Percentiles rank a stretch among this genome's conserved stretches.
These are phyloP conservation scores for Scomber colias DNA, from an alignment of 2,113 vertebrate genomes.

Conservation along the genomic window DNA sequence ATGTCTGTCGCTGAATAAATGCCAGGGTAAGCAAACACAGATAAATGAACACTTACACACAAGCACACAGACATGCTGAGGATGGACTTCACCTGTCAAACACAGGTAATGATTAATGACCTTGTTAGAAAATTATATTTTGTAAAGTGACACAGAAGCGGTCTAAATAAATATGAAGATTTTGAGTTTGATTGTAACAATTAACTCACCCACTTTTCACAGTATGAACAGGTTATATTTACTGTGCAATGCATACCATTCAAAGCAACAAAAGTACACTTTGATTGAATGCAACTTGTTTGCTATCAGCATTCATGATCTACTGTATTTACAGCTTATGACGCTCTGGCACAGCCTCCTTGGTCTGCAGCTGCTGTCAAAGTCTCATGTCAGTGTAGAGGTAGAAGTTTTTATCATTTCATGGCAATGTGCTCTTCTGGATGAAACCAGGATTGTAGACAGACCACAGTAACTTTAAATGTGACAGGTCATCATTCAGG, in stretches of 20 bases:
- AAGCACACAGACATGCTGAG: constrained; percentile 51
- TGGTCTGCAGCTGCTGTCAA: constrained; percentile 40
- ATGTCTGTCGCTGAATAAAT: constrained; percentile 74
- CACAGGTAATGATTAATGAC: constrained; percentile 69
- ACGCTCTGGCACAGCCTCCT: constrained; percentile 42
- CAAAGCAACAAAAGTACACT: constrained; percentile 13
- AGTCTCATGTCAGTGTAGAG: constrained; percentile 47
- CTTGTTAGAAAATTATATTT: constrained; percentile 37
- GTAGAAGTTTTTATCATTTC: constrained; percentile 39
- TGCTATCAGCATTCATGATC: constrained; percentile 14
- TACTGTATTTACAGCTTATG: constrained; percentile 21
- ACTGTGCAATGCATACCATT: not conserved
- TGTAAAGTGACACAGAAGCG: not conserved
- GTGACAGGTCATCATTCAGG: not conserved
- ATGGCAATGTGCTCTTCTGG: constrained; percentile 17
- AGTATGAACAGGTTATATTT: not conserved
- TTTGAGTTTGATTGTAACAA: not conserved
- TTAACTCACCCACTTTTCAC: not conserved
- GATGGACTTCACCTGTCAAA: constrained; percentile 68
- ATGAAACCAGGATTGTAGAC: constrained; percentile 25
- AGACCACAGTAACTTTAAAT: not conserved
- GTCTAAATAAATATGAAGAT: constrained; percentile 36
- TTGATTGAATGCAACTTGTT: constrained; percentile 30
- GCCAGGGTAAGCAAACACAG: constrained; percentile 69
- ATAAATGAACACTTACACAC: constrained; percentile 59